phyloP scores from a whole-genome alignment of 37 sponge, comb jelly and placozoan genomes.

The Petrosia ficiformis region DNA sequence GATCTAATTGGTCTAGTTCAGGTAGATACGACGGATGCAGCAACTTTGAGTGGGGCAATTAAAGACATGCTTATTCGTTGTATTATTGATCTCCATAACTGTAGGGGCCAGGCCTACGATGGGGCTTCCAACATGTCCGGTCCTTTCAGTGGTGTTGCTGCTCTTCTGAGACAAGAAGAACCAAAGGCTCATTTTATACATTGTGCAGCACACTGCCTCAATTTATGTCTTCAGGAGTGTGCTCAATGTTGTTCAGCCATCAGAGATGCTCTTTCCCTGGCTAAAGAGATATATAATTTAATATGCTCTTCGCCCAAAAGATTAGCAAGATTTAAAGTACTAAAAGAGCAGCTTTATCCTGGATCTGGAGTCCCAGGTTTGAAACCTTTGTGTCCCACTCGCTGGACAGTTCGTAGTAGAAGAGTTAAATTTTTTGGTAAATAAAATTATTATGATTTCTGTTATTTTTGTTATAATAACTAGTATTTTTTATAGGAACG shows the following conservation, averaged over 20 bases:
- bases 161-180: slow-evolving; percentile 4
- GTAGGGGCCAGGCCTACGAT: neutral
- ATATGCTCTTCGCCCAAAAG: slow-evolving; percentile 27
- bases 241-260: neutral
- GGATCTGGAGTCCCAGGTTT: slow-evolving; percentile 1
- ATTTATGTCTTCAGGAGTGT: neutral
- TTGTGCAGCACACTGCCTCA: neutral
- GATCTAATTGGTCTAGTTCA: slow-evolving; percentile 31
- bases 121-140: neutral
- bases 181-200: slow-evolving; percentile 1
- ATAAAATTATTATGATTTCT: neutral
- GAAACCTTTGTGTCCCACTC: slow-evolving; percentile 31
- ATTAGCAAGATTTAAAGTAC: neutral
- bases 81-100: neutral
- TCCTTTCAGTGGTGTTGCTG: neutral
- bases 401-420: slow-evolving; percentile 29
- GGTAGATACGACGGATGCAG: slow-evolving; percentile 24
- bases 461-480: no score
- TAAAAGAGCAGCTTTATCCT: slow-evolving; percentile 1
- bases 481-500: no score
- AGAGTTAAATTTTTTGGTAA: slow-evolving; percentile 22
- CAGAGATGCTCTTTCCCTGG: slow-evolving; percentile 23
- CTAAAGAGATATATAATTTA: slow-evolving; percentile 6
- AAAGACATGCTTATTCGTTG: slow-evolving; percentile 3
- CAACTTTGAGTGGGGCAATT: neutral